phyloP scores from a whole-genome alignment of 2,113 vertebrate genomes.

The Verasper variegatus region DNA sequence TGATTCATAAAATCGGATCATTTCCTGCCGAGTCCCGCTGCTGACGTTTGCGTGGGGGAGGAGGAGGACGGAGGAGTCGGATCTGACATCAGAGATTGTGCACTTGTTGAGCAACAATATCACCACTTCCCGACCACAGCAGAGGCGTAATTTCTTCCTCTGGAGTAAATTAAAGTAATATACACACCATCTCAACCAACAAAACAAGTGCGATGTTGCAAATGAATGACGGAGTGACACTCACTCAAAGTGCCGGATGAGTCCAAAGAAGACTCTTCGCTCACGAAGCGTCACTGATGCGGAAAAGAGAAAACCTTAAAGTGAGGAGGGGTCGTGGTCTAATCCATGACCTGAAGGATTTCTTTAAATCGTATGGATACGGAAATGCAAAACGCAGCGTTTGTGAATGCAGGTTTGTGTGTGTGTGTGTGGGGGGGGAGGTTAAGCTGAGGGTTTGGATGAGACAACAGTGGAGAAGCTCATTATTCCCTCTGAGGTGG shows the following conservation, averaged over 20 bases:
- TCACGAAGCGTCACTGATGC: constrained; percentile 69
- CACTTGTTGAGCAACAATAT: constrained; percentile 58
- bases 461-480: constrained; percentile 74
- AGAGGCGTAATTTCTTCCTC: constrained; percentile 19
- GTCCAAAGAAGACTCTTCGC: constrained; percentile 50
- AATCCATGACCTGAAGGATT: constrained; percentile 75
- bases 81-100: constrained; percentile 24
- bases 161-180: constrained; percentile 1
- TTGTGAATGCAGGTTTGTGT: constrained; percentile 64
- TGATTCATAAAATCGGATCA: constrained; percentile 71
- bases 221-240: constrained; percentile 35
- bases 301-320: constrained; percentile 62
- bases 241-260: constrained; percentile 46
- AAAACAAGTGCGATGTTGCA: constrained; percentile 14
- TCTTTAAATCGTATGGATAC: constrained; percentile 78
- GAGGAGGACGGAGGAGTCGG: constrained; percentile 28
- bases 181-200: neutral
- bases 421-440: constrained; percentile 58
- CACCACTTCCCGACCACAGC: neutral
- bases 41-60: constrained; percentile 29
- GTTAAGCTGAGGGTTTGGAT: constrained; percentile 60
- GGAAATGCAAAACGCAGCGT: constrained; percentile 73
- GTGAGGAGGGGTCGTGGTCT: constrained; percentile 58
- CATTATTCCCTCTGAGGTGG: constrained; percentile 78
- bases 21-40: constrained; percentile 48